Conservation (phyloP, 2,888 invertebrate genomes). For the Platycheirus rosarum region DNA sequence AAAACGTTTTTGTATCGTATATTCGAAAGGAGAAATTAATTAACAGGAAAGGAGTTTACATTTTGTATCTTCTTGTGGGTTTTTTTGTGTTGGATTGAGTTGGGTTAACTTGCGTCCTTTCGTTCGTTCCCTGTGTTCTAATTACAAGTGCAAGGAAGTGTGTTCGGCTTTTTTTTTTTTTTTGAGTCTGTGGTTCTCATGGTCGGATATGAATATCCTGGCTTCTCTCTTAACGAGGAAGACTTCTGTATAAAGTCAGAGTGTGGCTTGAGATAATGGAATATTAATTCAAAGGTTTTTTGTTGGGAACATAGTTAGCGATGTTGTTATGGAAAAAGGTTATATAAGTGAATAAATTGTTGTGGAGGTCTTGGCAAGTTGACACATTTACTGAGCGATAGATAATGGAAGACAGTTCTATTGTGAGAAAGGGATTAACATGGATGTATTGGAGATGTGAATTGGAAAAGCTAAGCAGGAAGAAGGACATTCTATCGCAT, state of each 20-base stretch:
- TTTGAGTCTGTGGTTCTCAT: slow-evolving; percentile 5
- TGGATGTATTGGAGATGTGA: too few relatives aligned
- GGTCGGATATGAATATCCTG: slow-evolving; percentile 3
- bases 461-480: too few relatives aligned
- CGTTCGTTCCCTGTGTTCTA: slow-evolving; percentile 31
- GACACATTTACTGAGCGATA: slow-evolving; percentile 20
- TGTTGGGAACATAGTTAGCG: slow-evolving; percentile 15
- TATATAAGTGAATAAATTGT: slow-evolving; percentile 57
- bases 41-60: slow-evolving; percentile 57
- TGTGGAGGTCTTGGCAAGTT: slow-evolving; percentile 59
- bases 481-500: too few relatives aligned
- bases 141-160: slow-evolving; percentile 54
- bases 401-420: too few relatives aligned
- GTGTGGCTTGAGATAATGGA: slow-evolving; percentile 27
- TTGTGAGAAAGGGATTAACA: too few relatives aligned
- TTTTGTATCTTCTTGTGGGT: slow-evolving; percentile 12
- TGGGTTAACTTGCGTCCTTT: background rate
- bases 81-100: background rate
- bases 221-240: background rate
- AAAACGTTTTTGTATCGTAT: slow-evolving; percentile 38
- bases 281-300: slow-evolving; percentile 63
- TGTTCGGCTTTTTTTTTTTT: background rate
- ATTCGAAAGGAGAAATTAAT: slow-evolving; percentile 63
- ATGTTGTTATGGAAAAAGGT: slow-evolving; percentile 15
- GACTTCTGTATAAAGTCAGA: background rate